phyloP scores from a whole-genome alignment of 2,113 vertebrate species.

The Indicator maculatus region DNA sequence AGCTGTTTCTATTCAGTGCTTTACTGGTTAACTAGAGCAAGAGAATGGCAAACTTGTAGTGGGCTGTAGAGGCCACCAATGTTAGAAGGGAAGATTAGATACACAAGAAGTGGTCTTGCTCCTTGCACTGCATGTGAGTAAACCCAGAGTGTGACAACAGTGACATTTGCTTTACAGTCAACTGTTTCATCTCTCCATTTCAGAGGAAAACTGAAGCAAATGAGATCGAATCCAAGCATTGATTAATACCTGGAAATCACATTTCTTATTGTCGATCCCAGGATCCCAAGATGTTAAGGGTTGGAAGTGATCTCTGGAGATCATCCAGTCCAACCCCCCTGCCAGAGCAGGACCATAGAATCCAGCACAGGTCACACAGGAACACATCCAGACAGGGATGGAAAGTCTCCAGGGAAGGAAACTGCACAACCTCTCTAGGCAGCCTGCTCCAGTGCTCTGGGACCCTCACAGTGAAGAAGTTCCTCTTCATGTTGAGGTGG shows the following conservation, averaged over 20 bases:
- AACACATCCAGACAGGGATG: too few species aligned
- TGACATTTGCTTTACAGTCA: neutral
- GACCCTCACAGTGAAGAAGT: too few species aligned
- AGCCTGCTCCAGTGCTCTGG: too few species aligned
- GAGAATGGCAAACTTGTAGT: neutral
- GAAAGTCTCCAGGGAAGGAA: too few species aligned
- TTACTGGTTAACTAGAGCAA: neutral
- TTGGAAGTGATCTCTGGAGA: too few species aligned
- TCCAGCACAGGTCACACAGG: too few species aligned
- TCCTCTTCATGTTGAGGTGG: too few species aligned
- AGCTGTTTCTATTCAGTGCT: neutral
- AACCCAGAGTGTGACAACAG: neutral
- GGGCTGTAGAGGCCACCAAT: neutral
- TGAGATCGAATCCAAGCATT: neutral
- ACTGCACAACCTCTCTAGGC: too few species aligned
- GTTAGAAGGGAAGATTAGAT: neutral
- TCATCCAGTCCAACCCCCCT: too few species aligned
- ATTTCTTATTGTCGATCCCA: neutral
- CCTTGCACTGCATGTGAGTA: neutral
- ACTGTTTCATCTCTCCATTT: neutral
- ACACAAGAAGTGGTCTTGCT: neutral
- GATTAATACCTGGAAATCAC: neutral
- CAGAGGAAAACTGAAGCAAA: neutral
- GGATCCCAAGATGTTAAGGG: too few species aligned
- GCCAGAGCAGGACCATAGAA: too few species aligned